These are phyloP conservation scores for Schizopygopsis malacanthus DNA, from an alignment of 2,797 vertebrate genomes.

Conservation along the genomic window DNA sequence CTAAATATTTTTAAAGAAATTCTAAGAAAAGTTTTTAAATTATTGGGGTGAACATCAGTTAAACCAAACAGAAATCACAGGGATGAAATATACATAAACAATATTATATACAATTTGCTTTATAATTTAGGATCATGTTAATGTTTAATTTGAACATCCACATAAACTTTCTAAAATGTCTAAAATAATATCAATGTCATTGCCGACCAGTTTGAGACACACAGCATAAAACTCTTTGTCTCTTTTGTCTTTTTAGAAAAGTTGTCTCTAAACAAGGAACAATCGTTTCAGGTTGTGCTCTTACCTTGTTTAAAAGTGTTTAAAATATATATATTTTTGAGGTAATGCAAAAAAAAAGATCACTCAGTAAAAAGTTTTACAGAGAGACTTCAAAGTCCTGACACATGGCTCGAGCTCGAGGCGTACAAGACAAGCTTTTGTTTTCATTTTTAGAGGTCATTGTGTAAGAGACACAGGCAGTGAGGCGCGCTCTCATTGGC, in stretches of 20 bases:
- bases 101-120: background rate
- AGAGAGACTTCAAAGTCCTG: constrained; percentile 51
- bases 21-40: background rate
- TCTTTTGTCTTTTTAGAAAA: background rate
- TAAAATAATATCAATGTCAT: background rate
- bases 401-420: constrained; percentile 54
- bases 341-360: background rate
- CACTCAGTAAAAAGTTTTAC: background rate
- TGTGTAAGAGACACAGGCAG: constrained; percentile 65
- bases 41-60: background rate
- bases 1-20: background rate
- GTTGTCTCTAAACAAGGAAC: background rate
- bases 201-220: background rate
- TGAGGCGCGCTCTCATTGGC: constrained; percentile 58
- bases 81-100: background rate
- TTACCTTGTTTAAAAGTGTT: background rate
- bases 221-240: background rate
- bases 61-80: background rate
- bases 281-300: background rate
- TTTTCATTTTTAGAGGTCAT: constrained; percentile 71
- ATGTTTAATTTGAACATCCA: constrained; percentile 7
- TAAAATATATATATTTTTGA: background rate
- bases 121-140: background rate
- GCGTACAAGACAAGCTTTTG: constrained; percentile 69
- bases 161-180: background rate